Conservation (phyloP, 2,888 invertebrate species). For the Andrena marginata region DNA sequence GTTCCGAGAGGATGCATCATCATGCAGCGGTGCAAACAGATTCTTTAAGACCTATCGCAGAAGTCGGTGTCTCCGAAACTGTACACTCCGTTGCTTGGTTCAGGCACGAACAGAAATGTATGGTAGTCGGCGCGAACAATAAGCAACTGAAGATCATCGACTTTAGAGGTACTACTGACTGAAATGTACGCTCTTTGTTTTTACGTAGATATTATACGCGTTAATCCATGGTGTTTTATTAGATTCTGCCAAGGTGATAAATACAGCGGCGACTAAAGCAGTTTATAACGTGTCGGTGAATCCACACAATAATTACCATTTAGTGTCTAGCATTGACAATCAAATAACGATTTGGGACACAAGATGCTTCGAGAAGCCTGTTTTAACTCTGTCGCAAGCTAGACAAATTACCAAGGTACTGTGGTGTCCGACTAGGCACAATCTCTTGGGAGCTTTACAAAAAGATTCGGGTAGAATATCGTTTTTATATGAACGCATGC, state of each 20-base stretch:
- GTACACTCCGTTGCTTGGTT: constrained; percentile 95
- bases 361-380: constrained; percentile 93
- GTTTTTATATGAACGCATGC: background rate
- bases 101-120: constrained; percentile 89
- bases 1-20: constrained; percentile 81
- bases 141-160: constrained; percentile 96
- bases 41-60: constrained; percentile 88
- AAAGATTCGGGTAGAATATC: constrained; percentile 87
- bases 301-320: constrained; percentile 91
- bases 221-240: constrained; percentile 47
- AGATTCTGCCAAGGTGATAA: constrained; percentile 91
- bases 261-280: constrained; percentile 91
- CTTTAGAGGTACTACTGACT: constrained; percentile 89
- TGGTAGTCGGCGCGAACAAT: constrained; percentile 95
- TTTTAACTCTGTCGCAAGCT: constrained; percentile 89
- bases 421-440: constrained; percentile 96
- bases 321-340: constrained; percentile 94
- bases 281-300: constrained; percentile 94
- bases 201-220: constrained; percentile 12
- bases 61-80: constrained; percentile 93
- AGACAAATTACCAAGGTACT: constrained; percentile 91
- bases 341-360: constrained; percentile 95
- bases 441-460: constrained; percentile 92
- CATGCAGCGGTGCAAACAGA: constrained; percentile 85
- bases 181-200: constrained; percentile 3